Evolutionary conservation across 2,888 invertebrate genomes (phyloP).

Genomic region (Noctua fimbriata): DNA sequence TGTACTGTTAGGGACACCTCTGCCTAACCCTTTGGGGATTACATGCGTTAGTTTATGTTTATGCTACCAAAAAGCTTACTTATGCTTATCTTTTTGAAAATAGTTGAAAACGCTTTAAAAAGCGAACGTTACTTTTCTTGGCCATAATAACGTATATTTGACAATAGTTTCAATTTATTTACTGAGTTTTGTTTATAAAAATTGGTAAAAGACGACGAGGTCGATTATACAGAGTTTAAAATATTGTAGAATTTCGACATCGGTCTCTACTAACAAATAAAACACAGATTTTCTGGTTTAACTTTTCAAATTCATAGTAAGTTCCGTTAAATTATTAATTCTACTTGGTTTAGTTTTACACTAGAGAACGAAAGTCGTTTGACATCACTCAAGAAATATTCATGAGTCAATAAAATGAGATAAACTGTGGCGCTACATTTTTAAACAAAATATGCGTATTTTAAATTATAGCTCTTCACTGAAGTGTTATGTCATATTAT

Average conservation of each 20-base stretch:
- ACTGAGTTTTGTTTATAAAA: background rate
- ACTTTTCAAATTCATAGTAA: background rate
- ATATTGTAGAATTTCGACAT: too few relatives aligned
- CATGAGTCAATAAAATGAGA: background rate
- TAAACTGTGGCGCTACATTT: conserved; percentile 4
- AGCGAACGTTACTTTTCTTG: too few relatives aligned
- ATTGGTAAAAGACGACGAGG: background rate
- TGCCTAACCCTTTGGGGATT: too few relatives aligned
- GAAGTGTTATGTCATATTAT: conserved; percentile 13
- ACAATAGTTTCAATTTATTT: too few relatives aligned
- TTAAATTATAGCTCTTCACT: background rate
- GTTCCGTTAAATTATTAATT: background rate
- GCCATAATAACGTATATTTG: too few relatives aligned
- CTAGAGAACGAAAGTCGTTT: conserved; percentile 27
- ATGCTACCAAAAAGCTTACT: background rate
- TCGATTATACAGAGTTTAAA: background rate
- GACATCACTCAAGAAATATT: background rate
- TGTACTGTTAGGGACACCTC: background rate
- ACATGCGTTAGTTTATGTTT: too few relatives aligned
- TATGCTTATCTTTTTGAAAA: too few relatives aligned
- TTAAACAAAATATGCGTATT: background rate
- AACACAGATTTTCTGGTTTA: background rate
- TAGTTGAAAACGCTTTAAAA: too few relatives aligned
- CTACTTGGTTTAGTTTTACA: background rate
- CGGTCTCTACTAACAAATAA: background rate